These are phyloP conservation scores for Enteromius unitaeniatus DNA, from an alignment of 2,797 vertebrate species.

Conservation along the genomic window DNA sequence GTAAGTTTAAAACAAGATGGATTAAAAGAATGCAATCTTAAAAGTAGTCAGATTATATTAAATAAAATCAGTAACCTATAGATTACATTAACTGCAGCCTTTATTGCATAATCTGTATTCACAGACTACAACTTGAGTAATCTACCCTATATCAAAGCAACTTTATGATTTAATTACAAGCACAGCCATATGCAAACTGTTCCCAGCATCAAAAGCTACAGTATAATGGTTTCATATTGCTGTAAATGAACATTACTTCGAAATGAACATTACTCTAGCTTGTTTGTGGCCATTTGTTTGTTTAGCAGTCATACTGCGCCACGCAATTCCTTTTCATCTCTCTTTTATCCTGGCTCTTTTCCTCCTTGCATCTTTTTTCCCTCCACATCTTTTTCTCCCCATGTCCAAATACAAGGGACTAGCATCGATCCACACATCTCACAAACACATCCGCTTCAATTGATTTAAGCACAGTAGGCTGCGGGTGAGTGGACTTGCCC, in stretches of 20 bases:
- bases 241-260: background rate
- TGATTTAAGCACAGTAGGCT: slow-evolving; percentile 39
- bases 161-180: background rate
- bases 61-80: background rate
- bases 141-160: background rate
- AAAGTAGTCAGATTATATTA: background rate
- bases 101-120: background rate
- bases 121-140: background rate
- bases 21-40: background rate
- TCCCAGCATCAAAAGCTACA: background rate
- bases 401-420: slow-evolving; percentile 24
- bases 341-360: background rate
- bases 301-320: background rate
- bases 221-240: background rate
- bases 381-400: background rate
- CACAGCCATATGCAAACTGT: background rate
- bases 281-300: slow-evolving; percentile 4
- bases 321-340: background rate
- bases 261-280: slow-evolving; percentile 14
- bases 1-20: background rate
- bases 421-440: slow-evolving; percentile 39
- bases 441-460: slow-evolving; percentile 35
- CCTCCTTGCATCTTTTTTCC: background rate
- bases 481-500: slow-evolving; percentile 35
- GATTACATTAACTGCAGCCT: background rate